Conservation (phyloP, 2,113 vertebrate species). For the Neomonachus schauinslandi region DNA sequence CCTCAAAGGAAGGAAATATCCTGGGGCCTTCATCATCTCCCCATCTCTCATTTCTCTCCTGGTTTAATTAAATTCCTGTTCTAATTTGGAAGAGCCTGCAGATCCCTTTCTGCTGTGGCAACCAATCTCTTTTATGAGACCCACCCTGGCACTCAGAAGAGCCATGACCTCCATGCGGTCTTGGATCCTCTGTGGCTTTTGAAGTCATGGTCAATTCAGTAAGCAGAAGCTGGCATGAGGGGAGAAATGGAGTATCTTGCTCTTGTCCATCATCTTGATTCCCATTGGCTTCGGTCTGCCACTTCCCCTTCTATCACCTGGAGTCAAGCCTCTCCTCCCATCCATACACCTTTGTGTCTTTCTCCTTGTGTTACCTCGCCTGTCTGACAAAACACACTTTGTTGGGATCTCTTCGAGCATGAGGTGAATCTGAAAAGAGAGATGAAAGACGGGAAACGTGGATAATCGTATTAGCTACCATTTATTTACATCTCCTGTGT, state of each 20-base stretch:
- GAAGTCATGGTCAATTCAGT: not conserved
- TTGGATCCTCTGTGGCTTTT: not conserved
- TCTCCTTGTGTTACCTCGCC: not conserved
- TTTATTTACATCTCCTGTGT: not conserved
- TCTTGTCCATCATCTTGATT: not conserved
- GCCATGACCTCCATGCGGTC: not conserved
- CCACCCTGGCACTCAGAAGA: not conserved
- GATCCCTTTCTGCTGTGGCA: constrained; percentile 10
- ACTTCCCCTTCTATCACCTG: rapidly evolving
- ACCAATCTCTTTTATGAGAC: not conserved
- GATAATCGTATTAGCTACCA: not conserved
- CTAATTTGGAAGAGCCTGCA: constrained; percentile 61
- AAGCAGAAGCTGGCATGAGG: not conserved
- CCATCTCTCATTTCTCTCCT: constrained; percentile 37
- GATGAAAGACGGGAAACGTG: not conserved
- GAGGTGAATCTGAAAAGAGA: not conserved
- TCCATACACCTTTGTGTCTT: not conserved
- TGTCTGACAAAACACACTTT: not conserved
- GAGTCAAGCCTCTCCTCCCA: not conserved
- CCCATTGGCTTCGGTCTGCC: not conserved
- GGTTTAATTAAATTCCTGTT: constrained; percentile 68
- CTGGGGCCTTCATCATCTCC: constrained; percentile 50
- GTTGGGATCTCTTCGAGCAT: not conserved
- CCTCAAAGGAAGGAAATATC: not conserved
- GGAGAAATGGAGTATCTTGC: not conserved